Conservation (phyloP, 2,888 invertebrate species). For the Erebia aethiops region DNA sequence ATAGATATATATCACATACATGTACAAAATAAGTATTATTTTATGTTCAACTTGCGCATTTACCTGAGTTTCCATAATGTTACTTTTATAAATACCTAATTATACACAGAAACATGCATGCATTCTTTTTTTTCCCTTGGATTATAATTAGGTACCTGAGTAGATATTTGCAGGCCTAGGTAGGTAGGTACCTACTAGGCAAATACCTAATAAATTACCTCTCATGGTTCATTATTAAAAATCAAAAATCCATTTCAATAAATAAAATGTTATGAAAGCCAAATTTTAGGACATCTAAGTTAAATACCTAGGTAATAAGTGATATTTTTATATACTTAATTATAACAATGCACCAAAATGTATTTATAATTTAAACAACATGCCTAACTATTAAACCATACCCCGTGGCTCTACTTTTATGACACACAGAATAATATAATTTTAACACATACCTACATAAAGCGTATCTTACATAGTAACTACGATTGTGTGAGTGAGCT, state of each 20-base stretch:
- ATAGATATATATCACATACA: conserved; percentile 33
- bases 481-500: conserved; percentile 27
- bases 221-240: too few relatives aligned
- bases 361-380: background rate
- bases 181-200: too few relatives aligned
- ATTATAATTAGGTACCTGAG: too few relatives aligned
- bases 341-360: background rate
- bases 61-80: conserved; percentile 17
- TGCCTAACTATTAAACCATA: conserved; percentile 9
- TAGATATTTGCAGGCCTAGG: too few relatives aligned
- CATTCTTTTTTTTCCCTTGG: background rate
- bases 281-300: too few relatives aligned
- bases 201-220: too few relatives aligned
- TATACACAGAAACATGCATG: background rate
- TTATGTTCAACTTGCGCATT: conserved; percentile 23
- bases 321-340: background rate
- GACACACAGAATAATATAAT: conserved; percentile 28
- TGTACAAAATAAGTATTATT: conserved; percentile 32
- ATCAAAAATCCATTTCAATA: too few relatives aligned
- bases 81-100: background rate
- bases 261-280: too few relatives aligned
- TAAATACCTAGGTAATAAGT: too few relatives aligned
- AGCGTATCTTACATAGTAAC: conserved; percentile 9
- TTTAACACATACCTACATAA: conserved; percentile 29
- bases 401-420: conserved; percentile 26